Conservation (phyloP, 2,888 invertebrate species). For the Drosophila maculinotata region DNA sequence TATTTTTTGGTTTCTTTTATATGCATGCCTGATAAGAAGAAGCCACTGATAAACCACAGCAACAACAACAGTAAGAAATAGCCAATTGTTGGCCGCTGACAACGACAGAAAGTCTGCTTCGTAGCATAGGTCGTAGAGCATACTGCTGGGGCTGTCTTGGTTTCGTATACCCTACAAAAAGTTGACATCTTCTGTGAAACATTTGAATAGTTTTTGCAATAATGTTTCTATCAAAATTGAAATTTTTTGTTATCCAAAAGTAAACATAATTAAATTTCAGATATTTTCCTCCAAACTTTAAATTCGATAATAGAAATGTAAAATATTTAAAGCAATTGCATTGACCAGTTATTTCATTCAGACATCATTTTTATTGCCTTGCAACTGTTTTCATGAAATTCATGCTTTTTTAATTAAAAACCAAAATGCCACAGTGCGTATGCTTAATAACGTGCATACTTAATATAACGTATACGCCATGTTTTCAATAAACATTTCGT, state of each 20-base stretch:
- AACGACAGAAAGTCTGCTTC: conserved; percentile 54
- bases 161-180: not conserved
- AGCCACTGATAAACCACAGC: conserved; percentile 53
- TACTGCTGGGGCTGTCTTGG: not conserved
- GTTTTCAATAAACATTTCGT: conserved; percentile 5
- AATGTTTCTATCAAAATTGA: too few relatives aligned
- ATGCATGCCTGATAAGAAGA: conserved; percentile 51
- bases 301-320: too few relatives aligned
- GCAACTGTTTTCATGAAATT: not conserved
- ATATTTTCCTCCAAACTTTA: too few relatives aligned
- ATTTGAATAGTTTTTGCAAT: too few relatives aligned
- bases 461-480: conserved; percentile 46
- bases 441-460: conserved; percentile 17
- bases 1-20: conserved; percentile 23
- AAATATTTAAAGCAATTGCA: not conserved
- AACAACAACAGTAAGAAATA: conserved; percentile 6
- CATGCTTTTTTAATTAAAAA: not conserved
- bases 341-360: too few relatives aligned
- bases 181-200: too few relatives aligned
- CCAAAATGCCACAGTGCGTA: conserved; percentile 19
- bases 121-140: not conserved
- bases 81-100: conserved; percentile 3
- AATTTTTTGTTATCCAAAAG: too few relatives aligned
- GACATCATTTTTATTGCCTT: not conserved
- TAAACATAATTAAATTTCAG: too few relatives aligned